Conservation (phyloP, 2,113 vertebrate species). For the Fukomys damarensis region DNA sequence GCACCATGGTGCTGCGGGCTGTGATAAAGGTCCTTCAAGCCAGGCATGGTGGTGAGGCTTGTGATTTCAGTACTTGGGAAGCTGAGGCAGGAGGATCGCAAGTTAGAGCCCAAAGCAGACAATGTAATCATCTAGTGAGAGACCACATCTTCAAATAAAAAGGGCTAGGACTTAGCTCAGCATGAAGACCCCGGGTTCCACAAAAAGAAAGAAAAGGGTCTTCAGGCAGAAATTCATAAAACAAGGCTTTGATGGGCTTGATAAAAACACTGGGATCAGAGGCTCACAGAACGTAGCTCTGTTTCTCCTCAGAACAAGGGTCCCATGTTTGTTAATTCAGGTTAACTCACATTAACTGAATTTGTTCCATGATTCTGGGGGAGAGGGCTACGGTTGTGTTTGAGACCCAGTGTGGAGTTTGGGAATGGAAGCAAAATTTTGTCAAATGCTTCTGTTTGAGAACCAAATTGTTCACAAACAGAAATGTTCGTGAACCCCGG, state of each 20-base stretch:
- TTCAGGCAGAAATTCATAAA: not conserved
- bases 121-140: not conserved
- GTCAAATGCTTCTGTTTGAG: no score
- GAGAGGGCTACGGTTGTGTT: no score
- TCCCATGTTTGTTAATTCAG: accelerated
- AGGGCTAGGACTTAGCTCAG: not conserved
- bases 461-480: no score
- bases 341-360: no score
- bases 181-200: not conserved
- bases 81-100: not conserved
- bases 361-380: no score
- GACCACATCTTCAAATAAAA: not conserved
- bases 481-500: no score
- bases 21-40: not conserved
- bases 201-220: not conserved
- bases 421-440: no score
- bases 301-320: accelerated
- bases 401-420: no score
- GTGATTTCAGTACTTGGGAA: not conserved
- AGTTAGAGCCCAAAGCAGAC: not conserved
- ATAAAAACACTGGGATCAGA: not conserved
- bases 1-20: accelerated
- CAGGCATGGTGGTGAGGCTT: not conserved
- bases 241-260: not conserved
- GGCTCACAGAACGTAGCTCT: not conserved